Base-by-base conservation (phyloP, 1,140 invertebrate genomes). In the Riptortus pedestris region DNA sequence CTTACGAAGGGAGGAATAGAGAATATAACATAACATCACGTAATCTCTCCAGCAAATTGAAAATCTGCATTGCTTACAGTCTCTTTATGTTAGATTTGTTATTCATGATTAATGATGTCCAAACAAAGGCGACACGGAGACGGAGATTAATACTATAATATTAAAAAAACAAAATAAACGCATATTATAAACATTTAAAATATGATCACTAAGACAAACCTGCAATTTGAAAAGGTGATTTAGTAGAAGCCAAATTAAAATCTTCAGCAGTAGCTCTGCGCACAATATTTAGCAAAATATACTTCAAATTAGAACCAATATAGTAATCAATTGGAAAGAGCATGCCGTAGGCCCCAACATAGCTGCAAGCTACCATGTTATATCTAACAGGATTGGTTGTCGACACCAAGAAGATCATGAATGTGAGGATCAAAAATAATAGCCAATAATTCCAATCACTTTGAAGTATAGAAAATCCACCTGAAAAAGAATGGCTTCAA, bases 221-320 rank as follows among this genome's bases (percentile, higher is more conserved):
- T 76, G 73, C 77, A 57, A 68, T 71, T 70, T 85, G 78, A 71
- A 78, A 81, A 0, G 85, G 84, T 28, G 81, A 81, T 65, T 80
- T 74, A 12, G 85, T 72, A 18, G 81, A 74, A 14, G 83, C 85
- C 11, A 74, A 71, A 43, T 79, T 76, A 69, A 86, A 89, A 51
- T 77, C 73, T 0, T 73, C 63, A 16, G 83, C 78, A 0, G 78
- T 79, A 5, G 79, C 77, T 62, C 85, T 74, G 67, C 84, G 74
- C 9, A 86, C 70, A 0, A 78, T 74, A 69, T 88, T 88, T 12
- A 88, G 77, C 1, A 87, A 66, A 47, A 88, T 85, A 70, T 85
- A 88, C 70, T 83, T 84, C 45, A 89, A 72, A 73, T 79, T 81
- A 14, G 80, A 80, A 9, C 82, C 82, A 63, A 80, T 62, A 67